These are phyloP conservation scores for Corythaixoides concolor DNA, from an alignment of 2,113 vertebrate species.

Conservation along the genomic window DNA sequence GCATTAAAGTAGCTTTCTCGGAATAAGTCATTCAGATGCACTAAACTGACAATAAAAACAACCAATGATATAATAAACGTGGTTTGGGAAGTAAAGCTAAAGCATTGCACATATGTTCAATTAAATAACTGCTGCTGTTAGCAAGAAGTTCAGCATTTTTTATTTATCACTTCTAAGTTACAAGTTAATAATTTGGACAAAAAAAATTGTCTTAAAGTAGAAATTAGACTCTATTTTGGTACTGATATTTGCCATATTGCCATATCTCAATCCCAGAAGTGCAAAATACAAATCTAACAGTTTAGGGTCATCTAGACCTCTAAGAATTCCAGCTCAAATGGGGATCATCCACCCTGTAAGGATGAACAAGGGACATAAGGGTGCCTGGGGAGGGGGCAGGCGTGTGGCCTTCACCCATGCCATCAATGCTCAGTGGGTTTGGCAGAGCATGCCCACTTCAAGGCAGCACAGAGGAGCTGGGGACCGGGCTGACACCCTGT, in stretches of 20 bases:
- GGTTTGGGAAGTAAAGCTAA: not conserved
- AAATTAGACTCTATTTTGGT: not conserved
- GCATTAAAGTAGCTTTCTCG: not conserved
- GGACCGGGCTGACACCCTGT: fast-evolving
- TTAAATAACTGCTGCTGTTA: not conserved
- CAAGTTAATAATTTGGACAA: not conserved
- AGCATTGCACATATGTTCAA: not conserved
- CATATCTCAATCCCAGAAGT: not conserved
- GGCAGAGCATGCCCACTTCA: not conserved
- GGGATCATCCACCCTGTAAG: not conserved
- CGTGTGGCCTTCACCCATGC: fast-evolving
- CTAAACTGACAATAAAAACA: not conserved
- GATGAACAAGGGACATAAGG: not conserved
- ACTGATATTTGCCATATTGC: not conserved
- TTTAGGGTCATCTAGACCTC: not conserved
- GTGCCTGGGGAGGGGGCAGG: not conserved
- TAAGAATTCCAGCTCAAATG: not conserved
- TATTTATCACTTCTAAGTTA: not conserved
- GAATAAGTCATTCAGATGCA: not conserved
- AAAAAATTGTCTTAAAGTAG: not conserved
- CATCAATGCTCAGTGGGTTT: fast-evolving
- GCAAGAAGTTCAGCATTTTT: not conserved
- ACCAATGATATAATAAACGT: not conserved
- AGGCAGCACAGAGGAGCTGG: not conserved
- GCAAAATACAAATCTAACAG: not conserved